phyloP scores from a whole-genome alignment of 1,140 invertebrate species.

The Drosophila nigromelanica region DNA sequence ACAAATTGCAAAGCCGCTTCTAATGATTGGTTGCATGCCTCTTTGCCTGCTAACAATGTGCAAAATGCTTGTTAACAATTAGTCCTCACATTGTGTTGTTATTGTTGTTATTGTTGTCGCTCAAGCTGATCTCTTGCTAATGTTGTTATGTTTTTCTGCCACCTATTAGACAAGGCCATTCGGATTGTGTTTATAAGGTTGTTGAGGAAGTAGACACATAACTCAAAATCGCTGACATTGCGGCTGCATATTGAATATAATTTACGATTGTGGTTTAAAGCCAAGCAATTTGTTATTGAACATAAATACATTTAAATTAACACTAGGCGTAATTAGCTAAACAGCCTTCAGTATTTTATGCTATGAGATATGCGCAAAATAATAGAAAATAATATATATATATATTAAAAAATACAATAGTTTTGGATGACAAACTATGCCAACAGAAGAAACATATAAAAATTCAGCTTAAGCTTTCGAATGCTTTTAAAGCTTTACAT shows the following conservation, averaged over 20 bases:
- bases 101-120: constrained; percentile 40
- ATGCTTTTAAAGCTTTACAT: background rate
- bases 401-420: too few relatives aligned
- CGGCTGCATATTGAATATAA: constrained; percentile 37
- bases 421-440: too few relatives aligned
- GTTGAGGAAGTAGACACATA: constrained; percentile 54
- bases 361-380: too few relatives aligned
- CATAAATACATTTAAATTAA: background rate
- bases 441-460: too few relatives aligned
- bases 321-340: background rate
- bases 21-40: constrained; percentile 75
- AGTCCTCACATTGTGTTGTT: constrained; percentile 50
- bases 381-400: too few relatives aligned
- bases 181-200: constrained; percentile 27
- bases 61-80: constrained; percentile 79
- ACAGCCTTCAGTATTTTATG: background rate
- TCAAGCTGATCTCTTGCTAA: constrained; percentile 32
- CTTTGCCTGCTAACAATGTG: constrained; percentile 73
- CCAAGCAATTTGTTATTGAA: constrained; percentile 30
- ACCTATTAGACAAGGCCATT: constrained; percentile 54
- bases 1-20: constrained; percentile 78
- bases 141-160: constrained; percentile 24
- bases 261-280: constrained; percentile 34
- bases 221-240: constrained; percentile 42
- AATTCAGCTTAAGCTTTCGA: background rate